phyloP scores from a whole-genome alignment of 2,113 vertebrate genomes.

The Callaeas wilsoni region DNA sequence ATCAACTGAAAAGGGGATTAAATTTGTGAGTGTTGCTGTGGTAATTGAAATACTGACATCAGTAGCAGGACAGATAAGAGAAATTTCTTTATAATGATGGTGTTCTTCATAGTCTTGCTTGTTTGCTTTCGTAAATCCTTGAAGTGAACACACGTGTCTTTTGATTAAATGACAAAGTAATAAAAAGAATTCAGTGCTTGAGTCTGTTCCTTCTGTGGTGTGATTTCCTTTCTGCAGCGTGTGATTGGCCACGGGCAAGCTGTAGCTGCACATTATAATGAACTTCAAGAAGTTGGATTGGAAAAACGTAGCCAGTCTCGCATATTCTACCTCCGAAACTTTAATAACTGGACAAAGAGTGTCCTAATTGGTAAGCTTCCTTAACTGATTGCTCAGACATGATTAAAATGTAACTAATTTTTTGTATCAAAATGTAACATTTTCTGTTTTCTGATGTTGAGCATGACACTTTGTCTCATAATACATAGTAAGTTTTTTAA shows the following conservation, averaged over 20 bases:
- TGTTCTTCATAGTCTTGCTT: not conserved
- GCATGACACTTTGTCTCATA: not conserved
- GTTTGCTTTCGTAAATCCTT: not conserved
- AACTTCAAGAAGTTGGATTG: slow-evolving; percentile 88
- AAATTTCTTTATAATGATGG: not conserved
- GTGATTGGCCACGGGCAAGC: slow-evolving; percentile 77
- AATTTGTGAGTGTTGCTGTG: not conserved
- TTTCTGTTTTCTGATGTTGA: not conserved
- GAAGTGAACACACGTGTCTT: not conserved
- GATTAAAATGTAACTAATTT: not conserved
- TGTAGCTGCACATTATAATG: slow-evolving; percentile 93
- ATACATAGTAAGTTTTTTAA: not conserved
- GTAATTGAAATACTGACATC: not conserved
- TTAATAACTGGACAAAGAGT: slow-evolving; percentile 99
- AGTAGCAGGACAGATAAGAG: not conserved
- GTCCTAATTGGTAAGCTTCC: slow-evolving; percentile 86
- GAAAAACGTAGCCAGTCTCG: slow-evolving; percentile 86
- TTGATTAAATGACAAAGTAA: not conserved
- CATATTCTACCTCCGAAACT: slow-evolving; percentile 95
- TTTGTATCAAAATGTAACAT: not conserved
- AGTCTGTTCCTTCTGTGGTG: not conserved
- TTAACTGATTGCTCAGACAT: not conserved
- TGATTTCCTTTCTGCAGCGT: slow-evolving; percentile 50
- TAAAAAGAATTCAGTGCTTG: not conserved
- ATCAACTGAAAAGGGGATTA: not conserved